Base-by-base conservation (phyloP, 2,113 vertebrate species). In the Carassius auratus region DNA sequence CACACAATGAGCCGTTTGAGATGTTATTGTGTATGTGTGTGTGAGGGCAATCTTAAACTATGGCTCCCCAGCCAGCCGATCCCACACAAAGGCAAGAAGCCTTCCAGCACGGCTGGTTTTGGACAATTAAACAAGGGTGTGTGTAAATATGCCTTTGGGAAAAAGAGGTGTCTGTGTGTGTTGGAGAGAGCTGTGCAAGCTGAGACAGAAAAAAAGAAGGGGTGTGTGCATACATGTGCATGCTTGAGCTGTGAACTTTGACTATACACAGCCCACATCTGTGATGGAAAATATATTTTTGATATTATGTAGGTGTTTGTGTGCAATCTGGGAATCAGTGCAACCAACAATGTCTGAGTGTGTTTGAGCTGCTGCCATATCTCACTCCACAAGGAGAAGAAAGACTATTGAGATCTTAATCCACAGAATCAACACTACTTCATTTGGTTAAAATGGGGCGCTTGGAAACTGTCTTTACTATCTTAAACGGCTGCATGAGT, bases 21-120 rank as follows among this genome's bases (percentile, higher is more conserved):
- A 86, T 57, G 45, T 55, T 71, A 45, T 69, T 30, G 81, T 71
- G 76, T 30, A 61, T 68, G 77, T 86, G 88, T 86, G 88, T 71
- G 76, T 74, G 75, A 87, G 76, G 74, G 64, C 30, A 9, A 10
- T 86, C 82, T 85, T 64, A 21, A 84, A 86, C 87, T 92, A 86
- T 90, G 88, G 91, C 89, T 90, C 90, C 89, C 86, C 79, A 86
- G 93, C 92, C 92, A 93, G 93, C 92, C 94, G 92, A 91, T 92
- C 92, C 87, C 89, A 87, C 88, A 93, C 90, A 93, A 92, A 92
- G 85, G 50, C 87, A 61, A 81, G 5, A 77, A 82, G 89, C 91
- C 86, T 92, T 88, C 84, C 71, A 84, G 76, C 88, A 83, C 92
- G 93, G 91, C 90, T 90, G 89, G 81, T 57, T 83, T 69, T 81